Evolutionary conservation across 2,797 vertebrate species (phyloP), one percentile per base, ranked within the genome.

Genomic region (Sus cebifrons): DNA sequence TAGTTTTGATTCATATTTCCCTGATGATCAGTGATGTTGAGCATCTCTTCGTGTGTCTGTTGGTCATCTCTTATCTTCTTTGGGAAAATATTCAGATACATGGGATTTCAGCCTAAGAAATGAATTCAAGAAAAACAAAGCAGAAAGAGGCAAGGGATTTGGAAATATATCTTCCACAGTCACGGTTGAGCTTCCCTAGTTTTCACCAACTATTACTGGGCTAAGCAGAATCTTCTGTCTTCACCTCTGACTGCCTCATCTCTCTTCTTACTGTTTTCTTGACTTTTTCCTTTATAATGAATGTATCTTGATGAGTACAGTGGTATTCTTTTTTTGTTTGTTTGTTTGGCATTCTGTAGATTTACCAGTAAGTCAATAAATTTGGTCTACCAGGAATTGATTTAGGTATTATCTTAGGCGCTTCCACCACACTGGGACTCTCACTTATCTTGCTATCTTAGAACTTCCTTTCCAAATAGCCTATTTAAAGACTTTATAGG

Each of bases 341-440:
- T 88, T 62, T 40, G 29, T 25, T 85, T 71, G 73, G 29, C 13
- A 36, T 32, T 83, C 15, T 32, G 16, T 29, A 84, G n/a, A 64
- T 77, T 92, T 73, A 44, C n/a, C 23, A 68, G 23, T 58, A 8
- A 74, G 29, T 58, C 11, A 74, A 25, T 82, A 8, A 58, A 87
- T 87, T 83, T 75, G 83, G 14, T 70, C 75, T 86, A 56, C 17
- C 15, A 87, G 75, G 64, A 90, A 83, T 32, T 94, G 52, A 87
- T 77, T 83, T 91, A 32, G 23, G 15, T 58, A 75, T 86, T 75
- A 25, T n/a, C 16, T 91, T 77, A 81, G 21, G 27, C 27, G 70
- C 17, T 74, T 70, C 40, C 5, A 70, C 6, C 58, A 75, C 9
- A 60, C 25, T 58, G 54, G 40, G 40, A 87, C 10, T 71, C 29